Conservation (phyloP, 2,797 vertebrate species). For the Eremophila alpestris region DNA sequence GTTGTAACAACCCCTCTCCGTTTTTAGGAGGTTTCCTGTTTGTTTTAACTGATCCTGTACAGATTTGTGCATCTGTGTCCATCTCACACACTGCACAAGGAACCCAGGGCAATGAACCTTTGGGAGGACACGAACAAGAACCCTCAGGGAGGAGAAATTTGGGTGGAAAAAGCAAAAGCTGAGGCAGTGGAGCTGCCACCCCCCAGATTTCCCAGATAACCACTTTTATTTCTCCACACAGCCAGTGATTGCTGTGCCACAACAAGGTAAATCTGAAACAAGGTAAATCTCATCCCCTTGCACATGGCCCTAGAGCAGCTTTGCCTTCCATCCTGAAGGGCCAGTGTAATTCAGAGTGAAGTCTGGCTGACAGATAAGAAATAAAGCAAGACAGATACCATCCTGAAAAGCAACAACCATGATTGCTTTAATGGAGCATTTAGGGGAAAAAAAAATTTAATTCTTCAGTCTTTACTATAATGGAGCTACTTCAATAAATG, state of each 20-base stretch:
- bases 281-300: neutral
- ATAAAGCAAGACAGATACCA: neutral
- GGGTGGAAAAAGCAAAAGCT: neutral
- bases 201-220: neutral
- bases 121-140: rapidly evolving
- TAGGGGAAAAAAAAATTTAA: neutral
- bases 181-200: neutral
- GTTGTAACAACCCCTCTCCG: neutral
- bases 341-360: neutral
- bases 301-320: neutral
- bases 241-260: neutral
- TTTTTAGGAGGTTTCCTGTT: neutral
- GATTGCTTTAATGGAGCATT: neutral
- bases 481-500: neutral
- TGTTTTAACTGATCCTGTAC: neutral
- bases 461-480: neutral
- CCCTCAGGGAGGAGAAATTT: neutral
- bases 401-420: neutral
- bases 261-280: rapidly evolving
- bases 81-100: neutral
- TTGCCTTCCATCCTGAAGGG: neutral
- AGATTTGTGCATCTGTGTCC: neutral
- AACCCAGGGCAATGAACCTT: neutral
- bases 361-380: neutral
- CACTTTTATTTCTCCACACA: neutral